Percentiles rank a stretch among this genome's conserved stretches.
Conservation (phyloP, 2,113 vertebrate genomes). For the Percopsis transmontana region DNA sequence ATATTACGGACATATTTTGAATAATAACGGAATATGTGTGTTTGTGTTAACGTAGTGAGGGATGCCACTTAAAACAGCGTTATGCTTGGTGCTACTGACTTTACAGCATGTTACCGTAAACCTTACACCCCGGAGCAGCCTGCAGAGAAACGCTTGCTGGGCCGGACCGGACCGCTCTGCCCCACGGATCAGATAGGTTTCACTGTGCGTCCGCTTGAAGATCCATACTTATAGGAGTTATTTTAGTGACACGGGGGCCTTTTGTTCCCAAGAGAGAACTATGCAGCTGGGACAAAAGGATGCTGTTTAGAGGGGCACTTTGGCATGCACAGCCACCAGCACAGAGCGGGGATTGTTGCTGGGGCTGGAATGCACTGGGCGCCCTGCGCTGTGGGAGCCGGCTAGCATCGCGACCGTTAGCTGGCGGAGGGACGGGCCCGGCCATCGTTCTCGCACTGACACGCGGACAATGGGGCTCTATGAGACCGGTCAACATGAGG, state of each 20-base stretch:
- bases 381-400: slow-evolving; percentile 68
- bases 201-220: slow-evolving; percentile 64
- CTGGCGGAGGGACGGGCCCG: too few species aligned
- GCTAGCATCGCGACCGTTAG: slow-evolving; percentile 34
- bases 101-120: neutral
- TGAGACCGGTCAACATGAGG: too few species aligned
- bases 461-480: too few species aligned
- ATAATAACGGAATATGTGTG: too few species aligned
- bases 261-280: slow-evolving; percentile 83
- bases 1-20: too few species aligned
- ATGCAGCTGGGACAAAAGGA: slow-evolving; percentile 84
- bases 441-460: too few species aligned
- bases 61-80: too few species aligned
- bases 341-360: slow-evolving; percentile 82
- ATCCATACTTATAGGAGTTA: slow-evolving; percentile 82
- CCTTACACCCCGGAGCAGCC: neutral
- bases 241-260: slow-evolving; percentile 76
- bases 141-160: neutral
- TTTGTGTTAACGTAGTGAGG: too few species aligned
- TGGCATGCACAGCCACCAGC: slow-evolving; percentile 83
- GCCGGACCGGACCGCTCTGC: slow-evolving; percentile 5
- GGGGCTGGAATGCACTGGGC: slow-evolving; percentile 74
- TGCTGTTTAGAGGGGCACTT: slow-evolving; percentile 90
- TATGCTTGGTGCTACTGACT: too few species aligned
- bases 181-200: slow-evolving; percentile 69